Conservation (phyloP, 2,888 invertebrate species). For the Palloptera scutellata region DNA sequence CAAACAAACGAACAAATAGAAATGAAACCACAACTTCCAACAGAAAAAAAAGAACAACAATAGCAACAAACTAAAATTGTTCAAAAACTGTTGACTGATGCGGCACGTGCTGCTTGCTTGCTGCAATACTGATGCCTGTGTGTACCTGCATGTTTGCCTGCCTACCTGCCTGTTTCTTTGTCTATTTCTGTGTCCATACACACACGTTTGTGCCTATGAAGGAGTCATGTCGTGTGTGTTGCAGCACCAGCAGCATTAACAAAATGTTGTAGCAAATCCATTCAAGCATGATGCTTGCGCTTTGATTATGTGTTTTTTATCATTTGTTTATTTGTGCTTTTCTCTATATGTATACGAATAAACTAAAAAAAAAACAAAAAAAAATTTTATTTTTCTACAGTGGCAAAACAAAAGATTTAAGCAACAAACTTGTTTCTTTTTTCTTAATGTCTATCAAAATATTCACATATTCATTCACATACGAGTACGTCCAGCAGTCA, state of each 20-base stretch:
- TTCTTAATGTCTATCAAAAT: not conserved
- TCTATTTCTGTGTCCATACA: not conserved
- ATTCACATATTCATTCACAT: too few relatives aligned
- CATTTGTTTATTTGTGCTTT: not conserved
- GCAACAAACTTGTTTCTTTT: slow-evolving; percentile 30
- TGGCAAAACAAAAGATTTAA: slow-evolving; percentile 32
- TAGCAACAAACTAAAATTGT: not conserved
- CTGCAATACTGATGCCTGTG: not conserved
- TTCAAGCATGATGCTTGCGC: not conserved
- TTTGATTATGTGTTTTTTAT: not conserved
- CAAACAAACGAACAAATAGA: not conserved
- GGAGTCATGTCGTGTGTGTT: not conserved
- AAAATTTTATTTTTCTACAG: not conserved
- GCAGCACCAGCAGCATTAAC: too few relatives aligned
- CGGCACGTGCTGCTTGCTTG: slow-evolving; percentile 1
- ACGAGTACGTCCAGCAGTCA: not conserved
- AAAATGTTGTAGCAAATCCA: not conserved
- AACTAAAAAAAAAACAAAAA: not conserved
- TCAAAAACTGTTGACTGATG: slow-evolving; percentile 3
- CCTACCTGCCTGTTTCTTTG: not conserved
- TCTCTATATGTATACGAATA: too few relatives aligned
- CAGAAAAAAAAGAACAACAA: not conserved
- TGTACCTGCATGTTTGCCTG: not conserved
- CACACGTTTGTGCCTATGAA: not conserved
- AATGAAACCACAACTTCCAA: not conserved